phyloP scores from a whole-genome alignment of 1,140 invertebrate genomes.

The Plectus sambesii region DNA sequence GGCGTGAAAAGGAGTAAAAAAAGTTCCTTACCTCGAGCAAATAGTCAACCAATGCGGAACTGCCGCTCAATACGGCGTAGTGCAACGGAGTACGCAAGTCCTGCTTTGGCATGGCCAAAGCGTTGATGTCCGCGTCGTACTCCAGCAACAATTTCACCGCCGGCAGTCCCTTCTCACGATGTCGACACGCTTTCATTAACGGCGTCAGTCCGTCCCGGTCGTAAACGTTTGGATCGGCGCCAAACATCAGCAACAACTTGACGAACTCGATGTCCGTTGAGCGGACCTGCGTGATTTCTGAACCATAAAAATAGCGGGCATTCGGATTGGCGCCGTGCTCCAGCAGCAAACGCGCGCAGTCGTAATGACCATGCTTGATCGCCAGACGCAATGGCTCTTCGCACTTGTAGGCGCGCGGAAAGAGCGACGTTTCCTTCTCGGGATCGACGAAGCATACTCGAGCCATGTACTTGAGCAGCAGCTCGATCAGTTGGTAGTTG shows the following conservation, averaged over 20 bases:
- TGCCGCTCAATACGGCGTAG: conserved; percentile 26
- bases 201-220: conserved; percentile 27
- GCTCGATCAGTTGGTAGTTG: conserved; percentile 52
- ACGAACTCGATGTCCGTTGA: conserved; percentile 26
- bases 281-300: conserved; percentile 25
- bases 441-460: conserved; percentile 59
- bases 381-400: conserved; percentile 50
- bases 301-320: conserved; percentile 47
- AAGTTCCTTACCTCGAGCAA: conserved; percentile 25
- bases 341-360: conserved; percentile 57
- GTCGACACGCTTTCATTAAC: conserved; percentile 25
- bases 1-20: too few species aligned
- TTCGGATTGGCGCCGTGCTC: conserved; percentile 59
- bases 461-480: conserved; percentile 66
- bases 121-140: conserved; percentile 27
- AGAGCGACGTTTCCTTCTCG: conserved; percentile 20
- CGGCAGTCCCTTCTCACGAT: conserved; percentile 25
- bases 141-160: conserved; percentile 22
- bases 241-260: conserved; percentile 22
- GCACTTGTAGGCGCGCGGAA: conserved; percentile 30
- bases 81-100: conserved; percentile 28
- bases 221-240: conserved; percentile 29
- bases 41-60: conserved; percentile 18
- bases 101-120: conserved; percentile 18
- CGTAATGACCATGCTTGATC: conserved; percentile 73